Evolutionary conservation across 2,797 vertebrate genomes (phyloP).

Genomic region (Platalea minor): DNA sequence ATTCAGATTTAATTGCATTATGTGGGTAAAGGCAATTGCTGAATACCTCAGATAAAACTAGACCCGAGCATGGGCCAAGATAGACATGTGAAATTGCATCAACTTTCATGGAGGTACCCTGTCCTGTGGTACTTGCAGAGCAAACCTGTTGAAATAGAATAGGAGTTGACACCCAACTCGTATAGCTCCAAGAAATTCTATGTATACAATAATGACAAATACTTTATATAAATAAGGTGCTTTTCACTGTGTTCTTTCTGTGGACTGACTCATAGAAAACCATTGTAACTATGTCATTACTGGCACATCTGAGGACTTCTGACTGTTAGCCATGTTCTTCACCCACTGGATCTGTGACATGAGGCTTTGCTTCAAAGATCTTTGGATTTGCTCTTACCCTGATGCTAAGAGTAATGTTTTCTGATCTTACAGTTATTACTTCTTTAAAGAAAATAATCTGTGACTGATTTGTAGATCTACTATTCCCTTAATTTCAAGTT

Average conservation of each 20-base stretch:
- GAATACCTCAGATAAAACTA: not conserved
- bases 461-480: not conserved
- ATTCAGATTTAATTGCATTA: not conserved
- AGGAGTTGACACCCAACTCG: not conserved
- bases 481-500: not conserved
- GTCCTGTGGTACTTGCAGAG: no score
- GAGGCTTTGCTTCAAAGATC: not conserved
- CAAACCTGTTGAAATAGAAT: not conserved
- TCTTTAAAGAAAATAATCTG: not conserved
- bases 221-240: not conserved
- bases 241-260: not conserved
- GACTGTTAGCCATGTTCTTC: not conserved
- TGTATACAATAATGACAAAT: not conserved
- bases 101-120: not conserved
- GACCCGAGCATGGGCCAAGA: not conserved
- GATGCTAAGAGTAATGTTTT: not conserved
- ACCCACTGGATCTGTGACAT: not conserved
- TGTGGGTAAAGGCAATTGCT: not conserved
- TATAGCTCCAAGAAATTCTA: not conserved
- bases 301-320: not conserved
- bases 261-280: not conserved
- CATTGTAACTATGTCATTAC: not conserved
- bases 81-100: not conserved
- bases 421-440: not conserved
- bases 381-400: not conserved